A percentile compares a stretch with the other conserved stretches of the same genome.
Evolutionary conservation across 53 echinoderm and acorn worm species (phyloP).

Genomic region (Luidia sarsii): DNA sequence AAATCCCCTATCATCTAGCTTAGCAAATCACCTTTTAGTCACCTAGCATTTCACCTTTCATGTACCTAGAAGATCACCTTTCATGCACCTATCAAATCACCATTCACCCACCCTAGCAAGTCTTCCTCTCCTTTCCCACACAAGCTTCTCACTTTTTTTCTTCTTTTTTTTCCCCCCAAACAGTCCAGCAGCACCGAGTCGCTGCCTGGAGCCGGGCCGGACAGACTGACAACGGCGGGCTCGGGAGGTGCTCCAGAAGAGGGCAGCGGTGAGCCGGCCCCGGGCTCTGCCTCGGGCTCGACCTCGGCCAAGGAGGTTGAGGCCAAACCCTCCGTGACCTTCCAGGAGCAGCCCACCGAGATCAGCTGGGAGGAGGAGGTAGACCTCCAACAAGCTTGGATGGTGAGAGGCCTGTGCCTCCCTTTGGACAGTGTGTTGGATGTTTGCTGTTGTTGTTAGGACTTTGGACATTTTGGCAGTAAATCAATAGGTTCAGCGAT

Average conservation of each 20-base stretch:
- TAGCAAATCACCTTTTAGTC: too few relatives aligned
- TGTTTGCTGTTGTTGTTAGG: too few relatives aligned
- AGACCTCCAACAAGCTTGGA: slow-evolving; percentile 86
- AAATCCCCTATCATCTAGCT: too few relatives aligned
- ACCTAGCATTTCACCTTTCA: too few relatives aligned
- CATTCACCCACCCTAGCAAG: too few relatives aligned
- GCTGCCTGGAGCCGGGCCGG: slow-evolving; percentile 10
- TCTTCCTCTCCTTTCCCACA: background rate
- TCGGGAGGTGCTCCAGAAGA: background rate
- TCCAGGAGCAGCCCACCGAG: slow-evolving; percentile 58
- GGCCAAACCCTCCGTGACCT: slow-evolving; percentile 62
- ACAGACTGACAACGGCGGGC: slow-evolving; percentile 8
- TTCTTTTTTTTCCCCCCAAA: background rate
- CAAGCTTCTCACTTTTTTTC: background rate
- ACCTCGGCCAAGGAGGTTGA: slow-evolving; percentile 15
- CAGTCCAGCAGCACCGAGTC: slow-evolving; percentile 38
- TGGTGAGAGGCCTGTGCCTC: slow-evolving; percentile 50
- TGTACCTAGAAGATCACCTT: too few relatives aligned
- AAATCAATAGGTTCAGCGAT: too few relatives aligned
- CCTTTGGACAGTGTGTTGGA: too few relatives aligned
- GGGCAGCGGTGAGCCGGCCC: background rate
- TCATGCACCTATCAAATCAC: too few relatives aligned
- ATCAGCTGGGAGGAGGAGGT: slow-evolving; percentile 63
- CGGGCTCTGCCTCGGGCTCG: background rate
- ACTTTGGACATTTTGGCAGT: too few relatives aligned